Base-by-base conservation (phyloP, 2,113 vertebrate genomes). In the Hemichromis elongatus region DNA sequence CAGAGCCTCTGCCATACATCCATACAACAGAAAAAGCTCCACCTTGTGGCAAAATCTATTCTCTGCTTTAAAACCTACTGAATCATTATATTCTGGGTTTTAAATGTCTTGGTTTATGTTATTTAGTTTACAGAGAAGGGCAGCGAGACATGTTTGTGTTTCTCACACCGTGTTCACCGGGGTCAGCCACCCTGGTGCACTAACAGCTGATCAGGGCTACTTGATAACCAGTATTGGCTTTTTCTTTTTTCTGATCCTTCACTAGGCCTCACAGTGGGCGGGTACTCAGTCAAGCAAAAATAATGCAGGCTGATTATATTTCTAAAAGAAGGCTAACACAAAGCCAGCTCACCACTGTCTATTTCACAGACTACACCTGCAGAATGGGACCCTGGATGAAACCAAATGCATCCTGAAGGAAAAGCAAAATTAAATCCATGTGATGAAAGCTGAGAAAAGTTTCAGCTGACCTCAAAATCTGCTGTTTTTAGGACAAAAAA, bases 1-100 rank as follows among this genome's bases (percentile, higher is more conserved):
- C 59, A 0, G 37, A 24, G 9, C n/a, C 66, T 14, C n/a, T 40
- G n/a, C 35, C 35, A 40, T 0, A 24, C 13, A 40, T 0, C 21
- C 12, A 40, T 35, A 40, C 61, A 21, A 2, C 37, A 1, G 61
- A 66, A 66, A 40, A 66, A 14, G 35, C 61, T 21, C 11, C 61
- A 66, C 19, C 33, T 66, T 2, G 35, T 66, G 61, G 19, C 35
- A 5, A 21, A 68, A 68, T 24, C 61, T 68, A 2, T 68, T 42
- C 35, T 40, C n/a, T 68, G 19, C 35, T 42, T 4, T 33, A 66
- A 66, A 66, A 66, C 0, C 35, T 33, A 11, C 28, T 61, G 56
- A 33, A 33, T 59, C 0, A 59, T 33, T 33, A 59, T 16, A 1
- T 18, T 19, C 56, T 33, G 56, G 33, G 35, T 66, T 37, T 21